These are phyloP conservation scores for Lithophane leautieri DNA, from an alignment of 2,888 invertebrate genomes.

Conservation along the genomic window DNA sequence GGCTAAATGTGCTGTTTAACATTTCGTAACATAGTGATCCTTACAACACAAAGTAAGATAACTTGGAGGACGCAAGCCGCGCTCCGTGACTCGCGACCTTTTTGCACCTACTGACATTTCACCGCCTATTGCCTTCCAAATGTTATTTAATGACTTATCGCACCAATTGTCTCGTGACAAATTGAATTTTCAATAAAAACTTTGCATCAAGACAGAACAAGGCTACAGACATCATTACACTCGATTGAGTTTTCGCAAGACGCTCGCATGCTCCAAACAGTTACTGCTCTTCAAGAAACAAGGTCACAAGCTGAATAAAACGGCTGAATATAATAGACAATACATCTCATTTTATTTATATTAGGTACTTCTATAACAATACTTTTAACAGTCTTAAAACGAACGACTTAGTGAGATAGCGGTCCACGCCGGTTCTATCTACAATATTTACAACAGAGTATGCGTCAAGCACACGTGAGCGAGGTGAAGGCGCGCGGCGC, in stretches of 20 bases:
- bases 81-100: constrained; percentile 68
- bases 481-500: constrained; percentile 83
- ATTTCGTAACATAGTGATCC: constrained; percentile 69
- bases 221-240: constrained; percentile 61
- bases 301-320: constrained; percentile 59
- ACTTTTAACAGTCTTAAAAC: constrained; percentile 90
- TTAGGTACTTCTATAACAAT: constrained; percentile 89
- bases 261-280: constrained; percentile 47
- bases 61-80: constrained; percentile 68
- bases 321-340: constrained; percentile 63
- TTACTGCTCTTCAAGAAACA: constrained; percentile 37
- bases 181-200: constrained; percentile 62
- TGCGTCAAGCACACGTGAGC: constrained; percentile 83
- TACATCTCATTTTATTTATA: constrained; percentile 85
- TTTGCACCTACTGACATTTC: constrained; percentile 70
- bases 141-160: constrained; percentile 63
- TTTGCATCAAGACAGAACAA: constrained; percentile 59
- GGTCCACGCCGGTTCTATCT: constrained; percentile 85
- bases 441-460: constrained; percentile 83
- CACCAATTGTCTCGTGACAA: constrained; percentile 63
- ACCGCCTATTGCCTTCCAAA: constrained; percentile 57
- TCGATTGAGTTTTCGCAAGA: constrained; percentile 58
- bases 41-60: constrained; percentile 62
- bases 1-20: constrained; percentile 56
- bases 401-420: constrained; percentile 88